These are phyloP conservation scores for Epiblema foenella DNA, from an alignment of 2,888 invertebrate genomes.

Conservation along the genomic window DNA sequence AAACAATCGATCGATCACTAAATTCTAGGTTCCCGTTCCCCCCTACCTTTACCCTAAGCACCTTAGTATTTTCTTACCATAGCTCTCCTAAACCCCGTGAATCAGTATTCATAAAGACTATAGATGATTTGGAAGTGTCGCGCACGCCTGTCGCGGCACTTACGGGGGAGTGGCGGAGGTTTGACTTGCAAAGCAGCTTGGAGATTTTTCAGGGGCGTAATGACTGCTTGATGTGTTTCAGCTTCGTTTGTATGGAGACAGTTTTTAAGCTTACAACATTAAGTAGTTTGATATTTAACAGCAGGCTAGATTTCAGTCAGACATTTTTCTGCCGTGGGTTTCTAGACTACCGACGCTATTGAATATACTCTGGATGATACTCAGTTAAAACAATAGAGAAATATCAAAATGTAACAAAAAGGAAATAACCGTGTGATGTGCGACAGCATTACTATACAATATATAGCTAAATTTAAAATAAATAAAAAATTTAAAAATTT, in stretches of 20 bases:
- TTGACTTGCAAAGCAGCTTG: slow-evolving; percentile 83
- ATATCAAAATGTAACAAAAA: neutral
- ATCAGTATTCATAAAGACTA: slow-evolving; percentile 45
- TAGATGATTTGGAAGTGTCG: slow-evolving; percentile 44
- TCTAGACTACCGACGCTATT: too few species aligned
- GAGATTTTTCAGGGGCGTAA: slow-evolving; percentile 83
- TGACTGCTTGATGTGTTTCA: slow-evolving; percentile 79
- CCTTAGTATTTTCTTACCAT: slow-evolving; percentile 13
- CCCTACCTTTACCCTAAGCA: neutral
- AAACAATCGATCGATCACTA: too few species aligned
- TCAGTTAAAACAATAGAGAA: too few species aligned
- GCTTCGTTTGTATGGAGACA: slow-evolving; percentile 58
- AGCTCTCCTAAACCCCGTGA: slow-evolving; percentile 15
- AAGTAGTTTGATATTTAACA: neutral
- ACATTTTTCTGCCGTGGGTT: neutral
- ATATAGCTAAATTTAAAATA: too few species aligned
- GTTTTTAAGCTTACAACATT: slow-evolving; percentile 39
- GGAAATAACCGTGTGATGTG: neutral
- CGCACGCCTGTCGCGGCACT: slow-evolving; percentile 43
- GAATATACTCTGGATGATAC: too few species aligned
- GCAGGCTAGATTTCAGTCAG: neutral
- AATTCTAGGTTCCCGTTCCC: neutral
- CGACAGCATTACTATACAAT: neutral
- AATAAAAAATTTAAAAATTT: too few species aligned
- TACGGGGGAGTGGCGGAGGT: slow-evolving; percentile 62